phyloP scores from a whole-genome alignment of 1,140 invertebrate genomes.

The Metopolophium dirhodum region DNA sequence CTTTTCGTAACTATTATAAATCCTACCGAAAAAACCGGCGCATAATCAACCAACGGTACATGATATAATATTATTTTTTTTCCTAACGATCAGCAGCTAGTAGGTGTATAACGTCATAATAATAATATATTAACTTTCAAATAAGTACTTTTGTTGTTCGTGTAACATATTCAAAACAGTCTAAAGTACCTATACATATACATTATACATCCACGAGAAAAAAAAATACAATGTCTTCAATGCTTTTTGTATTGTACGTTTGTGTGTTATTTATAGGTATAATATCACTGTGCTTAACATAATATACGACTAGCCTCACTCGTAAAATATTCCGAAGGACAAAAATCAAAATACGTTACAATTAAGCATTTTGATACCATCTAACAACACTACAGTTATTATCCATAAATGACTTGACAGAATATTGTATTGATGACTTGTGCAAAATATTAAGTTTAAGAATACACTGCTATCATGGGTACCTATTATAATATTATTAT shows the following conservation, averaged over 20 bases:
- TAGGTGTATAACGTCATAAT: neutral
- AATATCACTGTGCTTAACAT: neutral
- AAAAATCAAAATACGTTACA: neutral
- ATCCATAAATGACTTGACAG: neutral
- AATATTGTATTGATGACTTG: neutral
- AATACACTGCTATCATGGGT: neutral
- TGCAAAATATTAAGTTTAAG: neutral
- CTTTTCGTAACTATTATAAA: neutral
- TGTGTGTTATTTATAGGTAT: neutral
- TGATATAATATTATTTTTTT: neutral
- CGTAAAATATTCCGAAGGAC: slow-evolving; percentile 25
- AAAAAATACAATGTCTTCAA: neutral
- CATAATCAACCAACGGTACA: neutral
- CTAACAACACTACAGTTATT: neutral
- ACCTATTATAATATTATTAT: neutral
- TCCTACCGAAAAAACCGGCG: slow-evolving; percentile 13
- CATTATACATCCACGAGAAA: neutral
- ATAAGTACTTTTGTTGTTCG: neutral
- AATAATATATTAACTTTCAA: neutral
- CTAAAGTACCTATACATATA: too few species aligned
- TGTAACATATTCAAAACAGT: neutral
- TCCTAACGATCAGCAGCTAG: neutral
- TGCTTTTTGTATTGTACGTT: neutral
- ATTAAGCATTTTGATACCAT: neutral
- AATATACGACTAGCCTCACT: neutral